phyloP scores from a whole-genome alignment of 2,888 invertebrate genomes.

The Leptura quadrifasciata region DNA sequence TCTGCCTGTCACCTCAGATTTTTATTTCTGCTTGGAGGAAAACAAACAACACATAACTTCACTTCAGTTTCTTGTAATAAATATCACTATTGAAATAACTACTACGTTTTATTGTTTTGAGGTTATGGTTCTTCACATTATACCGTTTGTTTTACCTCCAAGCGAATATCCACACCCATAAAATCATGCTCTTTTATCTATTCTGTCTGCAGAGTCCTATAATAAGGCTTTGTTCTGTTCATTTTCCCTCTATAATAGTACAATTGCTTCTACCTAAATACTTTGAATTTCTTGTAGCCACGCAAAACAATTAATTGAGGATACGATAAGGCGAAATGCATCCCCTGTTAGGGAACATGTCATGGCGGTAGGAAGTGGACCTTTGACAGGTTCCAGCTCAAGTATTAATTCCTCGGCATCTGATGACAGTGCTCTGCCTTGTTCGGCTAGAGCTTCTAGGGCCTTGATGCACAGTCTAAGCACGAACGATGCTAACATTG shows the following conservation, averaged over 20 bases:
- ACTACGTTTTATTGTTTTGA: too few relatives aligned
- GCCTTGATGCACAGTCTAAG: slow-evolving; percentile 86
- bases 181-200: too few relatives aligned
- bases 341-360: slow-evolving; percentile 87
- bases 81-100: too few relatives aligned
- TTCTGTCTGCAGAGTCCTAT: too few relatives aligned
- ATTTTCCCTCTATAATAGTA: background rate
- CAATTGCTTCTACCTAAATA: background rate
- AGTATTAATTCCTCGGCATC: slow-evolving; percentile 87
- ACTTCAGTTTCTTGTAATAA: too few relatives aligned
- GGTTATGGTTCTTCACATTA: too few relatives aligned
- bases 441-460: slow-evolving; percentile 76
- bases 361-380: slow-evolving; percentile 72
- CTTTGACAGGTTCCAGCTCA: slow-evolving; percentile 83
- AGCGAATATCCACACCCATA: too few relatives aligned
- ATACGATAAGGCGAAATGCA: slow-evolving; percentile 95
- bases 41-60: too few relatives aligned
- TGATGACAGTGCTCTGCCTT: slow-evolving; percentile 76
- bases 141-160: too few relatives aligned
- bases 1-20: too few relatives aligned
- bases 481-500: slow-evolving; percentile 88
- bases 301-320: slow-evolving; percentile 95
- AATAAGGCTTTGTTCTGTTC: too few relatives aligned
- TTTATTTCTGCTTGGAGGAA: too few relatives aligned
- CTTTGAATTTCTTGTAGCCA: slow-evolving; percentile 77